Percentiles rank a stretch among this genome's conserved stretches.
These are phyloP conservation scores for Champsocephalus gunnari DNA, from an alignment of 2,797 vertebrate species.

Conservation along the genomic window DNA sequence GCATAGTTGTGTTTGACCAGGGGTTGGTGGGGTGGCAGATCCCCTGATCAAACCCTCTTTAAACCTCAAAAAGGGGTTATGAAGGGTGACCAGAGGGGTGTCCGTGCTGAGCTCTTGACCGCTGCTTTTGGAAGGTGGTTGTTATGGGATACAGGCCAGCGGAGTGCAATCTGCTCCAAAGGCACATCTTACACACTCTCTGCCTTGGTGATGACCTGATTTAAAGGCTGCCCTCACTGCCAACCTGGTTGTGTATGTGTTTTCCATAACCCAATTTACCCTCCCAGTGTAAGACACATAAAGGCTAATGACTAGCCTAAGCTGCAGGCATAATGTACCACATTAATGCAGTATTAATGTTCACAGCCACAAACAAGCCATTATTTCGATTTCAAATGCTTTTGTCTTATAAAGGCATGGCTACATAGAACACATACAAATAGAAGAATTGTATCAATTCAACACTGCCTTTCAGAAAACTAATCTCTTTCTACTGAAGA, in stretches of 20 bases:
- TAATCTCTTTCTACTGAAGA: not conserved
- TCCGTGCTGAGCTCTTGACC: slow-evolving; percentile 68
- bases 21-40: slow-evolving; percentile 47
- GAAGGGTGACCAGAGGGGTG: slow-evolving; percentile 66
- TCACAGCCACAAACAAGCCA: slow-evolving; percentile 26
- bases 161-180: slow-evolving; percentile 66
- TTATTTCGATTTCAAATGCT: slow-evolving; percentile 34
- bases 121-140: slow-evolving; percentile 68
- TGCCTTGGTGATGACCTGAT: slow-evolving; percentile 75
- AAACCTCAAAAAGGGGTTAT: slow-evolving; percentile 71
- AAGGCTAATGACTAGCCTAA: slow-evolving; percentile 69
- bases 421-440: not conserved
- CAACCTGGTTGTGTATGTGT: slow-evolving; percentile 70
- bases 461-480: not conserved
- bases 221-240: slow-evolving; percentile 71
- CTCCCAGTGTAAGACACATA: slow-evolving; percentile 64
- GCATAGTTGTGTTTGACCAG: slow-evolving; percentile 51
- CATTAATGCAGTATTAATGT: slow-evolving; percentile 48
- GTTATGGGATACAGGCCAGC: slow-evolving; percentile 71
- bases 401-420: not conserved
- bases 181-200: slow-evolving; percentile 61
- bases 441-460: not conserved
- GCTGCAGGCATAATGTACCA: slow-evolving; percentile 57
- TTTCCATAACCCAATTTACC: slow-evolving; percentile 78
- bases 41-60: slow-evolving; percentile 72